These are phyloP conservation scores for Pterois miles DNA, from an alignment of 2,797 vertebrate genomes.

Conservation along the genomic window DNA sequence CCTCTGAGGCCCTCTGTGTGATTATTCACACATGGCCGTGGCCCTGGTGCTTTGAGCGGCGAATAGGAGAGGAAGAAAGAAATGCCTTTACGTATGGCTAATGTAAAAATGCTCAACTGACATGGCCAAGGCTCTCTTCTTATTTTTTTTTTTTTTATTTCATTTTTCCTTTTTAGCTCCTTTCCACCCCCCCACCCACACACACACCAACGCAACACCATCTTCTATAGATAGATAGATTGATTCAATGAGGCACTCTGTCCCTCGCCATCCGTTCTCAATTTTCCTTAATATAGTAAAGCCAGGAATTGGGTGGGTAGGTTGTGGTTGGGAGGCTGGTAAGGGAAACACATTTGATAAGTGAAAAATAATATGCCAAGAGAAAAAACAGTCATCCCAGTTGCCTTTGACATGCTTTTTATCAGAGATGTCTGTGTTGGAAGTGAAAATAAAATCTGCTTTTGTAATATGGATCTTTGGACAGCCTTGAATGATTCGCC, in stretches of 20 bases:
- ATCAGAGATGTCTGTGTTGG: slow-evolving; percentile 77
- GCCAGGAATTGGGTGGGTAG: slow-evolving; percentile 63
- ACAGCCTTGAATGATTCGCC: slow-evolving; percentile 81
- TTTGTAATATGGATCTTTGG: slow-evolving; percentile 80
- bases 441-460: slow-evolving; percentile 80
- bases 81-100: slow-evolving; percentile 79
- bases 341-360: slow-evolving; percentile 81
- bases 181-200: neutral
- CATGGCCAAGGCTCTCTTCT: slow-evolving; percentile 65
- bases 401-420: slow-evolving; percentile 80
- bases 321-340: slow-evolving; percentile 64
- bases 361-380: slow-evolving; percentile 83
- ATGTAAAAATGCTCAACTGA: slow-evolving; percentile 79
- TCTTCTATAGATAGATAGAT: slow-evolving; percentile 60
- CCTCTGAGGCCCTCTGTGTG: slow-evolving; percentile 77
- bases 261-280: slow-evolving; percentile 77
- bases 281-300: slow-evolving; percentile 74
- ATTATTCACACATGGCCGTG: slow-evolving; percentile 85
- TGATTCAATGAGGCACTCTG: slow-evolving; percentile 58
- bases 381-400: slow-evolving; percentile 80
- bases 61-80: slow-evolving; percentile 73
- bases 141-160: slow-evolving; percentile 29
- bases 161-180: slow-evolving; percentile 46
- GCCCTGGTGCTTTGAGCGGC: slow-evolving; percentile 72
- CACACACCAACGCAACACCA: slow-evolving; percentile 5